phyloP scores from a whole-genome alignment of 37 sponge, comb jelly and placozoan genomes.

The Chondrilla cf. caribensis region DNA sequence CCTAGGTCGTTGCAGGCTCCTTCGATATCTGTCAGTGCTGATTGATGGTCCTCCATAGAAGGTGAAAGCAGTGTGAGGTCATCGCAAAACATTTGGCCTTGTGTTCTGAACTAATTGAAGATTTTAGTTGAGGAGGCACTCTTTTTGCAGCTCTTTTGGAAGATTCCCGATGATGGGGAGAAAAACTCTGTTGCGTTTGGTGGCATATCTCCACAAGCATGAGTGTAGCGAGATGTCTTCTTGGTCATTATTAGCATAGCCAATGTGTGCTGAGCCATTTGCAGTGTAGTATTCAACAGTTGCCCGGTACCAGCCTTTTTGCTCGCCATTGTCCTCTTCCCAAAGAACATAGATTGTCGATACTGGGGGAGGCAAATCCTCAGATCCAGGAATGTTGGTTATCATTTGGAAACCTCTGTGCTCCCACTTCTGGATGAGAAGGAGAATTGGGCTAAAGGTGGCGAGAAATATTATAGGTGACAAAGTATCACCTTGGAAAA shows the following conservation, averaged over 20 bases:
- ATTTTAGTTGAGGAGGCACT: not conserved
- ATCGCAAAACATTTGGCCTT: slow-evolving; percentile 2
- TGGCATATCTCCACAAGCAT: not conserved
- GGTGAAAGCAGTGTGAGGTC: not conserved
- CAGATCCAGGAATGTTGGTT: too few species aligned
- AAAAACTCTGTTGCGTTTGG: not conserved
- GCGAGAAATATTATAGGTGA: slow-evolving; percentile 1
- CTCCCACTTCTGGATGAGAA: not conserved
- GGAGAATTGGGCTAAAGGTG: not conserved
- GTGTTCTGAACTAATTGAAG: not conserved
- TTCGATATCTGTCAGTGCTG: not conserved
- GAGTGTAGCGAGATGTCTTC: not conserved
- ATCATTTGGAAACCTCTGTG: not conserved
- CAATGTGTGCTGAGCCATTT: not conserved
- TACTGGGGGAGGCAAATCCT: not conserved
- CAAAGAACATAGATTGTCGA: not conserved
- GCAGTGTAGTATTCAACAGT: not conserved
- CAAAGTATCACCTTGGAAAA: slow-evolving; percentile 6
- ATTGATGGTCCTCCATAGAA: not conserved
- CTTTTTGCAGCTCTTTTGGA: not conserved
- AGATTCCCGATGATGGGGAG: not conserved
- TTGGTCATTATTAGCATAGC: not conserved
- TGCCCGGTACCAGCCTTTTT: not conserved
- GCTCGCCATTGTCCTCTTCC: not conserved
- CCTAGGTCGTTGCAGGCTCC: not conserved